These are phyloP conservation scores for Oncorhynchus nerka DNA, from an alignment of 2,113 vertebrate species.

Conservation along the genomic window DNA sequence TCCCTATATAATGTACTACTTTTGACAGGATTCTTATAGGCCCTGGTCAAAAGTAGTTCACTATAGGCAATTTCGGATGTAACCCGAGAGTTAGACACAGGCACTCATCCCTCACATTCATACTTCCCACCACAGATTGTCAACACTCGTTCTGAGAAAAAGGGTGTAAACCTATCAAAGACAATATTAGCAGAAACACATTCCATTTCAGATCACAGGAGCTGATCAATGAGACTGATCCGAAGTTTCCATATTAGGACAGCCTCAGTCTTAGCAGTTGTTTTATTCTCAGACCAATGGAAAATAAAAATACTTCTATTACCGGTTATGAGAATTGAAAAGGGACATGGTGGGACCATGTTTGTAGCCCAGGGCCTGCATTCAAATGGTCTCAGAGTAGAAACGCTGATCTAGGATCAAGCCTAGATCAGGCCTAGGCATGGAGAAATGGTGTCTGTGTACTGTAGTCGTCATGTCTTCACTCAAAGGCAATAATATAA, in stretches of 20 bases:
- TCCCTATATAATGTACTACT: too few species aligned
- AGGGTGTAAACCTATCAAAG: conserved; percentile 20
- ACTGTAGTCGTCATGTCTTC: too few species aligned
- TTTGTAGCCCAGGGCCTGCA: conserved; percentile 22
- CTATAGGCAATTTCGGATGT: too few species aligned
- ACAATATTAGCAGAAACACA: conserved; percentile 46
- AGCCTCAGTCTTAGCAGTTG: too few species aligned
- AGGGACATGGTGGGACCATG: conserved; percentile 30
- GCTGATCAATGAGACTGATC: too few species aligned
- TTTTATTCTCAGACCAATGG: conserved; percentile 8
- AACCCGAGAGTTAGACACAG: too few species aligned
- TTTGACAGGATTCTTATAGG: too few species aligned
- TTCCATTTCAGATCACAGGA: conserved; percentile 37
- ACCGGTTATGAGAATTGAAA: conserved; percentile 39
- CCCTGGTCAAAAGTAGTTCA: too few species aligned
- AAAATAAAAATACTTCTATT: conserved; percentile 38
- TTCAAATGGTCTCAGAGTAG: neutral
- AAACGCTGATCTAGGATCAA: neutral
- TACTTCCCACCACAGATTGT: too few species aligned
- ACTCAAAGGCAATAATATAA: conserved; percentile 29
- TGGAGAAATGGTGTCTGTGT: neutral
- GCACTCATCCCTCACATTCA: too few species aligned
- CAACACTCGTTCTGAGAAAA: neutral
- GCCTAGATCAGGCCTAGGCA: too few species aligned
- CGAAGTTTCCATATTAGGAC: too few species aligned